These are phyloP conservation scores for Oncorhynchus masou DNA, from an alignment of 2,113 vertebrate genomes.

Conservation along the genomic window DNA sequence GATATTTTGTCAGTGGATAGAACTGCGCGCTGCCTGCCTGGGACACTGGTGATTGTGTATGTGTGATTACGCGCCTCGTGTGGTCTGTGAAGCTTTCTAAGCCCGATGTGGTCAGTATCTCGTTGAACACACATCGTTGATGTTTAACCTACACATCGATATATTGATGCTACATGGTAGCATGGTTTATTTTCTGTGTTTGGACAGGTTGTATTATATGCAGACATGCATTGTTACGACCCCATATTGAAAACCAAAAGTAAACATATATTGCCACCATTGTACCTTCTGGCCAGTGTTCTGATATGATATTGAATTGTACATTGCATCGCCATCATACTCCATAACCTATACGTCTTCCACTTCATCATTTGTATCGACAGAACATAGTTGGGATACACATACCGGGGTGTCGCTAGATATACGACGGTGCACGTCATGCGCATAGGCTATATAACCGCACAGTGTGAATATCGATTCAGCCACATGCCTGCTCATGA, in stretches of 20 bases:
- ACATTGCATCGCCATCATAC: conserved; percentile 5
- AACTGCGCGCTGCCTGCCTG: not conserved
- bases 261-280: conserved; percentile 39
- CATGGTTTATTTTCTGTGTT: not conserved
- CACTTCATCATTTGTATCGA: conserved; percentile 4
- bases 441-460: not conserved
- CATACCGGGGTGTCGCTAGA: conserved; percentile 4
- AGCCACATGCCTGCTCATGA: conserved; percentile 33
- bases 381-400: not conserved
- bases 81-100: conserved; percentile 21
- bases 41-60: not conserved
- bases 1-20: not conserved
- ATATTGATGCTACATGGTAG: not conserved
- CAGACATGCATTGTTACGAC: not conserved
- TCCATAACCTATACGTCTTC: not conserved
- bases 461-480: conserved; percentile 17
- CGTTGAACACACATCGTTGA: not conserved
- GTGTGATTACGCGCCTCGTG: conserved; percentile 15
- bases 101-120: conserved; percentile 4
- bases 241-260: conserved; percentile 42
- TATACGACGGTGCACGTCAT: conserved; percentile 7
- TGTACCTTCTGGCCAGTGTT: conserved; percentile 18
- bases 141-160: not conserved
- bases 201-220: too few species aligned
- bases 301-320: not conserved